Percentiles rank a stretch among this genome's conserved stretches.
phyloP scores from a whole-genome alignment of 1,140 invertebrate species.

The Scaptomyza graminum region DNA sequence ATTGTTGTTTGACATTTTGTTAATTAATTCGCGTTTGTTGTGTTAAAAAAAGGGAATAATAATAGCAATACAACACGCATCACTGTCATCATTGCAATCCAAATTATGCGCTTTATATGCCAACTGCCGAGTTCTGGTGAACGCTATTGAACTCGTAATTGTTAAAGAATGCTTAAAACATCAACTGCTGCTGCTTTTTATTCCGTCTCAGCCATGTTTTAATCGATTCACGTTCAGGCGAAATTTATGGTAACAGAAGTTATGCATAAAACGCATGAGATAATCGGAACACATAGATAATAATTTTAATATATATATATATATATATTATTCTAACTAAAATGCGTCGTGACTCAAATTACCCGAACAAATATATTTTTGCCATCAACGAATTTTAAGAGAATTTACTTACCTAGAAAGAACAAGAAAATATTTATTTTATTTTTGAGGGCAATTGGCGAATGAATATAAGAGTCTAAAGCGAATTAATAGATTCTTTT shows the following conservation, averaged over 20 bases:
- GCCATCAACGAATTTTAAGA: constrained; percentile 9
- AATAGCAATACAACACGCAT: constrained; percentile 11
- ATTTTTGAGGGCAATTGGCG: not conserved
- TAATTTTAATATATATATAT: not conserved
- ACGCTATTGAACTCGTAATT: constrained; percentile 77
- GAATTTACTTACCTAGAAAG: constrained; percentile 60
- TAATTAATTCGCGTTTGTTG: constrained; percentile 49
- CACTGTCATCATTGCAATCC: constrained; percentile 36
- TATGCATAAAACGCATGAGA: constrained; percentile 24
- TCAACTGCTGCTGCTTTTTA: constrained; percentile 13
- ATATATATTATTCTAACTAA: not conserved
- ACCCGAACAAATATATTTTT: constrained; percentile 14
- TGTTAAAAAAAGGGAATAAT: not conserved
- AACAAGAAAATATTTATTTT: constrained; percentile 10
- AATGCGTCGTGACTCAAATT: constrained; percentile 24
- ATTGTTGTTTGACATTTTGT: constrained; percentile 44
- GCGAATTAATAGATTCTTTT: too few relatives aligned
- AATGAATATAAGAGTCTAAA: too few relatives aligned
- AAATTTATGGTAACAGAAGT: constrained; percentile 34
- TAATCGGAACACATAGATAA: constrained; percentile 1
- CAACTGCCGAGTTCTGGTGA: constrained; percentile 64
- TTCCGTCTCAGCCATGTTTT: constrained; percentile 37
- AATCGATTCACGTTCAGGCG: constrained; percentile 30
- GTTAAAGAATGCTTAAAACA: constrained; percentile 47
- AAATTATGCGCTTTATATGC: constrained; percentile 73